Base-by-base conservation (phyloP, 2,888 invertebrate species). In the Athalia circularis region DNA sequence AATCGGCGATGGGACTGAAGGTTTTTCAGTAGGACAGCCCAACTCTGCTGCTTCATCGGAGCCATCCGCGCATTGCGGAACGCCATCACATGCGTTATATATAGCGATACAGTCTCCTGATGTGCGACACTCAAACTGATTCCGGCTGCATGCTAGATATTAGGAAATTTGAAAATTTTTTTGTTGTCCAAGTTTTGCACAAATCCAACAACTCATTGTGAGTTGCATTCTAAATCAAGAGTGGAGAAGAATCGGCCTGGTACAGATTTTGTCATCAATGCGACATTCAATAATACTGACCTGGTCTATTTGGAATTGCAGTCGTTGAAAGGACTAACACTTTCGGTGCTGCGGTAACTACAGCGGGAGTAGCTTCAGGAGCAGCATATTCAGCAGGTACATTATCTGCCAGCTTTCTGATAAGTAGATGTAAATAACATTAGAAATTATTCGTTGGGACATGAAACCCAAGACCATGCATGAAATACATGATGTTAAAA, bases 81-180 rank as follows among this genome's bases (percentile, higher is more conserved):
- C 96, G 75, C 97, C 97, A 90, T 98, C 97, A 87, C 98, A 98
- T 7, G 96, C 97, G 91, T 98, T 98, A 91, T 98, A 98, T 85
- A 98, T 94, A 5, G 97, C 98, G 86, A 98, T 97, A 90, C 98
- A 98, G 90, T 98, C 97, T 65, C 95, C 95, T 64, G 96, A 95
- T 80, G 93, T 94, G 83, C 95, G 94, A 87, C 98, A 98, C 90
- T 95, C 95, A 90, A 97, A 98, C 91, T 98, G 97, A 91, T 95
- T 96, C 80, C 95, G 93, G 84, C 95, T 95, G 91, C 97, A 98
- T 80, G 91, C 85, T 86, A 77, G 48, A 9, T 64, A 54, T 52
- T 57, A 48, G 9, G n/a, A 74, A 64, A 52, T 43, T 61, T 29
- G 13, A 5, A 13, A 64, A 52, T 52, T 45, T 48, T 65, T 11